Evolutionary conservation across 2,888 invertebrate genomes (phyloP).

Genomic region (Allacma fusca): DNA sequence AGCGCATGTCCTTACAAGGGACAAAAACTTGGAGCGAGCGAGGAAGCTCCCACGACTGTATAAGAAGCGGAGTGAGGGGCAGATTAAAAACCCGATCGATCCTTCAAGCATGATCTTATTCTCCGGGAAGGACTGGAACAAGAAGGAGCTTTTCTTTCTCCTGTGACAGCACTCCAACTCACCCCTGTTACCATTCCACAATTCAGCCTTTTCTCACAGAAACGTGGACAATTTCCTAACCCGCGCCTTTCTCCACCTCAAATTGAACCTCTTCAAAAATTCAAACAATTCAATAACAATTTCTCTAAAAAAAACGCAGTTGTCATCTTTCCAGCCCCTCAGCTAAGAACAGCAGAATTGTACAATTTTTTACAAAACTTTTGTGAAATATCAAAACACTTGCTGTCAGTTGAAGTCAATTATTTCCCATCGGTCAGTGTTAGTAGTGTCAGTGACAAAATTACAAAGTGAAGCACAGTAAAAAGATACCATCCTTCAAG

Average conservation of each 20-base stretch:
- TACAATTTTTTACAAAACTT: too few species aligned
- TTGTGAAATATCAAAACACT: too few species aligned
- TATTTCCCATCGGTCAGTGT: background rate
- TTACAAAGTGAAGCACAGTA: background rate
- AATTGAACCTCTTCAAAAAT: too few species aligned
- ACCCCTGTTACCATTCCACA: background rate
- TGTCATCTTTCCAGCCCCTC: too few species aligned
- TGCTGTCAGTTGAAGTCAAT: too few species aligned
- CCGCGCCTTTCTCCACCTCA: too few species aligned
- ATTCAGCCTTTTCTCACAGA: too few species aligned
- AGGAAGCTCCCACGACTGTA: background rate
- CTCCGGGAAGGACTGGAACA: slow-evolving; percentile 47
- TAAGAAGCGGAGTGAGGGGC: slow-evolving; percentile 12
- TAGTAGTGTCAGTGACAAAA: background rate
- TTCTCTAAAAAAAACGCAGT: too few species aligned
- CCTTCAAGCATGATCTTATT: slow-evolving; percentile 51
- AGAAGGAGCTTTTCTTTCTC: slow-evolving; percentile 28
- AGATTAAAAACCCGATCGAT: slow-evolving; percentile 52
- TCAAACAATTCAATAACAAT: too few species aligned
- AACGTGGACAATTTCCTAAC: too few species aligned
- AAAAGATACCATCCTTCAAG: slow-evolving; percentile 12
- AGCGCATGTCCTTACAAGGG: slow-evolving; percentile 41
- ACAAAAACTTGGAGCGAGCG: slow-evolving; percentile 17
- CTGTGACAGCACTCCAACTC: slow-evolving; percentile 8
- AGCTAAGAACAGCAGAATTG: too few species aligned